phyloP scores from a whole-genome alignment of 2,113 vertebrate species.

The Eptesicus fuscus region DNA sequence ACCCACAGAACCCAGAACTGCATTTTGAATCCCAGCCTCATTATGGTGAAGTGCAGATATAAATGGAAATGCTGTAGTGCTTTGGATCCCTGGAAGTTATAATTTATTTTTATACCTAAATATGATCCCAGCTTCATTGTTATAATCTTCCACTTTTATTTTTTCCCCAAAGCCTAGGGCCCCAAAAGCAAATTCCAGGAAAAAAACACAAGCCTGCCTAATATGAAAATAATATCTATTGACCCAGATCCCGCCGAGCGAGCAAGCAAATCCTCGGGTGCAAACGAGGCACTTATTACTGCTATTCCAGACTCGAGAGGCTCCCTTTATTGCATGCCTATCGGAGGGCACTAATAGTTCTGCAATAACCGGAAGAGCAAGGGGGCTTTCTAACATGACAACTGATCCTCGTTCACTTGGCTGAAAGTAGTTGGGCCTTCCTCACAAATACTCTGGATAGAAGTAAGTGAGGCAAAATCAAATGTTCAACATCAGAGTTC shows the following conservation, averaged over 20 bases:
- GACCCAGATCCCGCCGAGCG: neutral
- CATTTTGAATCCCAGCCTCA: conserved; percentile 26
- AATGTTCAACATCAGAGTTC: neutral
- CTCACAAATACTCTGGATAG: neutral
- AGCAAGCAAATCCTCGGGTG: neutral
- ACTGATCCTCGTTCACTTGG: neutral
- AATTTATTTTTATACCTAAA: conserved; percentile 21
- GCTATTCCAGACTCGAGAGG: neutral
- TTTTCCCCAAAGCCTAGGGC: neutral
- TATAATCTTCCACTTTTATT: conserved; percentile 28
- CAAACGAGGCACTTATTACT: neutral
- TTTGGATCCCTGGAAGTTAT: conserved; percentile 15
- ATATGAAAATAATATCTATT: conserved; percentile 34
- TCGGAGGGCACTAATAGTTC: neutral
- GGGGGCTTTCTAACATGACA: conserved; percentile 6
- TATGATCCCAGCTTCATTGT: conserved; percentile 37
- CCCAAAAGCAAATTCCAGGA: conserved; percentile 13
- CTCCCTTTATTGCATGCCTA: neutral
- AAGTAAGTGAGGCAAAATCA: neutral
- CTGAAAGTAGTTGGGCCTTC: neutral
- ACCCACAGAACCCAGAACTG: conserved; percentile 8
- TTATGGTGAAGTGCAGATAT: neutral
- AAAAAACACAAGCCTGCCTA: neutral
- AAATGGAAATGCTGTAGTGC: neutral
- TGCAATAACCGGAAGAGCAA: conserved; percentile 33